Evolutionary conservation across 2,113 vertebrate species (phyloP), one percentile per base, ranked within the genome.

Genomic region (Antennarius striatus): DNA sequence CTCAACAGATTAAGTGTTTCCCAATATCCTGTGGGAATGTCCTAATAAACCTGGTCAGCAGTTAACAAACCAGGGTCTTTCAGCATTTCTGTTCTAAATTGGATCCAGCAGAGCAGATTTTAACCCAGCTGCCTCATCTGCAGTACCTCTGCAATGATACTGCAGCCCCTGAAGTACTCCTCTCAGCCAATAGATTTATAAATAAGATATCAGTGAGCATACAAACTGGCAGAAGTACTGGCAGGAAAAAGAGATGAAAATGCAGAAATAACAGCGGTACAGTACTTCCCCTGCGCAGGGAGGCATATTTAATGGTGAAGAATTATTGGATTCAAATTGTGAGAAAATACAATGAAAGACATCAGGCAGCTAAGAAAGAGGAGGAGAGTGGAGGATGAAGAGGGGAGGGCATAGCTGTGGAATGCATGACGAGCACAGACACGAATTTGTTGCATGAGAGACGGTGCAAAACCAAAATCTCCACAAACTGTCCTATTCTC

Each of bases 371-470:
- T 54, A 61, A 51, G 48, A 63, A 54, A 73, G 9, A 11, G 45
- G 71, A 65, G 63, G 32, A n/a, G 63, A 54, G 49, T 3, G 17
- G 49, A 48, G 61, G 75, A 68, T 76, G 69, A 61, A 54, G 6
- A 51, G 9, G 80, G 80, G 63, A 80, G 75, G 82, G 68, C 67
- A 70, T 17, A 58, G 61, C 78, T 74, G 61, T 61, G 90, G 90
- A 90, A 91, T 90, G 87, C 71, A 75, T 86, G 73, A 85, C 89
- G 82, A 87, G 90, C 86, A 83, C 60, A 56, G 85, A 89, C 90
- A 90, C 49, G 90, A 86, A 67, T 83, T 49, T 75, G 56, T 55
- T 64, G 77, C 79, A 76, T 53, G 65, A 60, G 72, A 77, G 75
- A 73, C 65, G 47, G 30, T 22, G 22, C 47, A 68, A 73, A 84